Conservation (phyloP, 92 coral and sea anemone species). For the Scolanthus callimorphus region DNA sequence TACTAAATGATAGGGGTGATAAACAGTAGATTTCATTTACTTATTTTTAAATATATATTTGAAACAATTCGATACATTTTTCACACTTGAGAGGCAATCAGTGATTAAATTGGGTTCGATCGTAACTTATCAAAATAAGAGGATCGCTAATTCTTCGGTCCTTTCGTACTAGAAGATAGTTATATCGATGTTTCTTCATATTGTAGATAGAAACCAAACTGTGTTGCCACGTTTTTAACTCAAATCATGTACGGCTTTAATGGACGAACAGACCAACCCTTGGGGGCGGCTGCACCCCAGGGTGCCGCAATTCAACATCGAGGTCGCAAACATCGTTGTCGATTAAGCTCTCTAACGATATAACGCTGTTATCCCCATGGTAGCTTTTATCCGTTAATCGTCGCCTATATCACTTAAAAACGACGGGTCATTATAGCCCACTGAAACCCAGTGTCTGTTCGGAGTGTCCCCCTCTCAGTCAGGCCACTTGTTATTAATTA, state of each 20-base stretch:
- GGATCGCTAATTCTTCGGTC: conserved; percentile 84
- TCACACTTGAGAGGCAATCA: conserved; percentile 89
- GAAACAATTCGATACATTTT: conserved; percentile 78
- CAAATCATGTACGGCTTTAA: conserved; percentile 95
- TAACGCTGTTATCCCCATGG: conserved; percentile 95
- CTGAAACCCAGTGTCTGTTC: conserved; percentile 67
- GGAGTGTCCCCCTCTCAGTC: conserved; percentile 73
- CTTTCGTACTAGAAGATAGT: conserved; percentile 91
- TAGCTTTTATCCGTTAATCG: conserved; percentile 91
- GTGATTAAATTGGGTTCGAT: conserved; percentile 75
- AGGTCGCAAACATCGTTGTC: conserved; percentile 95
- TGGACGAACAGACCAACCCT: conserved; percentile 98
- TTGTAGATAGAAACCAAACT: conserved; percentile 96
- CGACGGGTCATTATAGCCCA: conserved; percentile 91
- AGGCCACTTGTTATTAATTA: conserved; percentile 59
- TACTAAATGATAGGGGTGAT: conserved; percentile 87
- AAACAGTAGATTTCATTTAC: conserved; percentile 60
- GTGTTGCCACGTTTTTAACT: conserved; percentile 87
- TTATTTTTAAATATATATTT: conserved; percentile 18
- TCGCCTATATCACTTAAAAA: conserved; percentile 65
- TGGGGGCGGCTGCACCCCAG: conserved; percentile 92
- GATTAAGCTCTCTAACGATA: conserved; percentile 79
- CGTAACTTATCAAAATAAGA: conserved; percentile 79
- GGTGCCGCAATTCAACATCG: conserved; percentile 95
- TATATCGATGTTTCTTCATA: conserved; percentile 77